These are phyloP conservation scores for Thryonomys swinderianus DNA, from an alignment of 2,113 vertebrate species.

Conservation along the genomic window DNA sequence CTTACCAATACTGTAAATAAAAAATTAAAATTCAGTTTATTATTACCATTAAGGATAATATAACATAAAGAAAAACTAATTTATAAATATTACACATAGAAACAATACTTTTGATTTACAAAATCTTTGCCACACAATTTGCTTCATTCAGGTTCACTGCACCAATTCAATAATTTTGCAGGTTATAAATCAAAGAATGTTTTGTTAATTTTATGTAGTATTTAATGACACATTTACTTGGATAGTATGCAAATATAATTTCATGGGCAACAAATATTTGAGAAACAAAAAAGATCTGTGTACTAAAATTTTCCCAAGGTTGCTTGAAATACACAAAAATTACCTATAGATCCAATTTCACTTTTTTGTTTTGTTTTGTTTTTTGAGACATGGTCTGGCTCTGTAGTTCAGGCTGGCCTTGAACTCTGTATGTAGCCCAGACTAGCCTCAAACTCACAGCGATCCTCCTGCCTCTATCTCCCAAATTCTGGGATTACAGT, in stretches of 20 bases:
- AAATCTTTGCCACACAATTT: neutral
- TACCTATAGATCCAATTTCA: neutral
- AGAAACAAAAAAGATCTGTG: neutral
- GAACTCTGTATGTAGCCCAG: no score
- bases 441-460: no score
- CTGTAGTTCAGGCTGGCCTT: no score
- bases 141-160: neutral
- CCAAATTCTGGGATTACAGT: no score
- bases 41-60: neutral
- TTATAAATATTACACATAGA: neutral
- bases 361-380: no score
- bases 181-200: neutral
- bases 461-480: no score
- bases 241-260: neutral
- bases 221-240: neutral
- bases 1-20: constrained; percentile 18
- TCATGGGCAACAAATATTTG: neutral
- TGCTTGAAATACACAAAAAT: constrained; percentile 37
- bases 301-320: neutral
- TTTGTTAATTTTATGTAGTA: neutral
- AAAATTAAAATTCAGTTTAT: constrained; percentile 8
- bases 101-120: neutral
- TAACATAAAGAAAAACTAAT: neutral
- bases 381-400: no score
- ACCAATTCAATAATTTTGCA: constrained; percentile 8